Conservation (phyloP, 1,140 invertebrate species). For the Aphelenchoides besseyi region DNA sequence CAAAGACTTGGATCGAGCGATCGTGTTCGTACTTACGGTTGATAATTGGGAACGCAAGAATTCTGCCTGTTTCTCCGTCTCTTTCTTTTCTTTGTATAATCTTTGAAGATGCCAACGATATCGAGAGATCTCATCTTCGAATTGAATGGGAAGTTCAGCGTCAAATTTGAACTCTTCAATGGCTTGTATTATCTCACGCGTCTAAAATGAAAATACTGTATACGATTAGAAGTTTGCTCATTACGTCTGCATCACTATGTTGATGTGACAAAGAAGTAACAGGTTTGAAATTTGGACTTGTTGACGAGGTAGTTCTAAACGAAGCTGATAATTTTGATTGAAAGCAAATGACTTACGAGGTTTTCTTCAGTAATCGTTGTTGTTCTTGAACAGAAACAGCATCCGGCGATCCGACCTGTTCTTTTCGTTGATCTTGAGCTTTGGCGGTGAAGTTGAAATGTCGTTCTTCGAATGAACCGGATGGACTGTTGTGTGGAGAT, state of each 20-base stretch:
- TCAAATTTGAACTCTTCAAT: constrained; percentile 19
- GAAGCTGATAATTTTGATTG: no score
- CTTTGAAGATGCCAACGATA: constrained; percentile 45
- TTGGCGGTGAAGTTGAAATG: constrained; percentile 36
- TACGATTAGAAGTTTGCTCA: neutral
- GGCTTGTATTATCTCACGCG: neutral
- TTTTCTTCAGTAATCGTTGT: constrained; percentile 25
- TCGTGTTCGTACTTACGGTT: constrained; percentile 36
- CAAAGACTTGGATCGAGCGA: neutral
- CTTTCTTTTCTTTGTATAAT: constrained; percentile 46
- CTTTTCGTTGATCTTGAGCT: neutral
- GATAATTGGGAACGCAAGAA: constrained; percentile 39
- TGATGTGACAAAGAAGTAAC: constrained; percentile 17
- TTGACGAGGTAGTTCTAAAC: constrained; percentile 25
- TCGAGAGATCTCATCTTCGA: constrained; percentile 32
- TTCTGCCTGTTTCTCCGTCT: constrained; percentile 42
- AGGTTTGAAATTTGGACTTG: constrained; percentile 20
- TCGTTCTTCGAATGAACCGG: constrained; percentile 47
- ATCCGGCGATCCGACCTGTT: constrained; percentile 12
- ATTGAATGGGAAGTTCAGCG: neutral
- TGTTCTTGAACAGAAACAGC: constrained; percentile 19
- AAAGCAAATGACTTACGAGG: constrained; percentile 36
- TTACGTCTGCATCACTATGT: constrained; percentile 1
- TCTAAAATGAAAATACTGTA: constrained; percentile 6
- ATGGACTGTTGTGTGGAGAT: constrained; percentile 50